These are phyloP conservation scores for Habropoda laboriosa DNA, from an alignment of 1,140 invertebrate genomes.

Conservation along the genomic window DNA sequence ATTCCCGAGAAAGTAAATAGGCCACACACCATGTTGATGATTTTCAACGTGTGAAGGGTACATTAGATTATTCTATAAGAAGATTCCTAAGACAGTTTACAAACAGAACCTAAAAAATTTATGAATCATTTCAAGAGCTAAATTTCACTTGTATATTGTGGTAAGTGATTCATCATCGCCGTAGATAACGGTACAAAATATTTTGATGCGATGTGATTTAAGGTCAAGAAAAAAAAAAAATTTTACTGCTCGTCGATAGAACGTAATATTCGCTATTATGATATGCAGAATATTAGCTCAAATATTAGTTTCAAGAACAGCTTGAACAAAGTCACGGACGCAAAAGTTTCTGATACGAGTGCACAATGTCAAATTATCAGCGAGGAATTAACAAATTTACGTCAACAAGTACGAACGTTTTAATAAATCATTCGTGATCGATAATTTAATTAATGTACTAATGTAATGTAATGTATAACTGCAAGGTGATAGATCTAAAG, in stretches of 20 bases:
- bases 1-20: neutral
- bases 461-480: neutral
- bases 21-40: conserved; percentile 2
- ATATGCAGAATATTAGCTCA: conserved; percentile 66
- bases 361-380: conserved; percentile 27
- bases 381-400: conserved; percentile 48
- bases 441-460: neutral
- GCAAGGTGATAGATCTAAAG: conserved; percentile 58
- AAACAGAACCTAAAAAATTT: conserved; percentile 25
- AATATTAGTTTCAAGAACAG: conserved; percentile 43
- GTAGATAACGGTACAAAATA: conserved; percentile 4
- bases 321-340: conserved; percentile 36
- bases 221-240: conserved; percentile 18
- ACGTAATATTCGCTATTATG: conserved; percentile 45
- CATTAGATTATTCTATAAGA: neutral
- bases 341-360: conserved; percentile 18
- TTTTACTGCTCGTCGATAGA: conserved; percentile 8
- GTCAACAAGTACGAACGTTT: conserved; percentile 54
- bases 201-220: neutral
- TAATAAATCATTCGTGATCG: neutral
- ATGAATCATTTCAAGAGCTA: neutral
- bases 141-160: neutral
- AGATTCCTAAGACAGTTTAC: neutral
- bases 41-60: conserved; percentile 1
- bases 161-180: neutral